Conservation (phyloP, 2,888 invertebrate genomes). For the Achlya flavicornis region DNA sequence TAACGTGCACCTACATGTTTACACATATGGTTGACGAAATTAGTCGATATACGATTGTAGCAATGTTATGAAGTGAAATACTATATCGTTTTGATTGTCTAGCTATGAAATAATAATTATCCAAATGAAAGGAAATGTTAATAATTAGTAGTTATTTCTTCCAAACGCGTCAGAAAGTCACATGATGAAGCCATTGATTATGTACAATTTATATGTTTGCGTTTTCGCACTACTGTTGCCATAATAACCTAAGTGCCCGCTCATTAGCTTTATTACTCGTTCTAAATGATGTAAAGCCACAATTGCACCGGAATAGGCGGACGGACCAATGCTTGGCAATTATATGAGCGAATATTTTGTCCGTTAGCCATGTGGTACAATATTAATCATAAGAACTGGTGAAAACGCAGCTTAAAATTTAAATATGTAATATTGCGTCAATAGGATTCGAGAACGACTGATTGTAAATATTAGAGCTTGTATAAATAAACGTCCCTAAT, state of each 20-base stretch:
- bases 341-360: not conserved
- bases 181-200: conserved; percentile 52
- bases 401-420: not conserved
- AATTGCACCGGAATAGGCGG: conserved; percentile 24
- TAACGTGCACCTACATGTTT: conserved; percentile 24
- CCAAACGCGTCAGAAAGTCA: conserved; percentile 26
- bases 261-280: conserved; percentile 38
- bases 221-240: conserved; percentile 67
- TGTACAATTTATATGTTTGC: conserved; percentile 60
- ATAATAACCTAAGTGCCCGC: conserved; percentile 63
- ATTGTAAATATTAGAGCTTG: conserved; percentile 67
- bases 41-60: conserved; percentile 23
- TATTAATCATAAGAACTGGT: not conserved
- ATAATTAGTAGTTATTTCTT: conserved; percentile 23
- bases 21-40: conserved; percentile 27
- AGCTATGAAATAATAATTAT: conserved; percentile 21
- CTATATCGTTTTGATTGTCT: conserved; percentile 21
- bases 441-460: conserved; percentile 55
- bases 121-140: conserved; percentile 21
- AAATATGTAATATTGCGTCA: too few species aligned
- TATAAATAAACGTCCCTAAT: conserved; percentile 50
- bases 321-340: not conserved
- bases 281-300: conserved; percentile 25
- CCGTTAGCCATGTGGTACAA: not conserved
- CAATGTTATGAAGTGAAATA: conserved; percentile 30